Percentiles rank a stretch among this genome's conserved stretches.
phyloP scores from a whole-genome alignment of 2,888 invertebrate genomes.

The Pachymerium ferrugineum region DNA sequence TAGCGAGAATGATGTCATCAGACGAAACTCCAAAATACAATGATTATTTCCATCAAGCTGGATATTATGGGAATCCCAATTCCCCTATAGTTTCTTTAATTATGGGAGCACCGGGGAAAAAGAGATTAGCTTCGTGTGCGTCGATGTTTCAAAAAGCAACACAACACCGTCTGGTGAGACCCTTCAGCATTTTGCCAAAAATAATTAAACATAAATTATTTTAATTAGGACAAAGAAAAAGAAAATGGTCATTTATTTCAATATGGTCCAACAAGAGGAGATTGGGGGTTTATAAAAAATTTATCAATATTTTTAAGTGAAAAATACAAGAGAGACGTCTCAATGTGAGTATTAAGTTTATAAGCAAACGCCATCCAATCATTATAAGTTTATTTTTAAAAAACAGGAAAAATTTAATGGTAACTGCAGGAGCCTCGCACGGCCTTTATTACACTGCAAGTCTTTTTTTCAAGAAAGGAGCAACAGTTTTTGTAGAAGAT shows the following conservation, averaged over 20 bases:
- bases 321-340: not conserved
- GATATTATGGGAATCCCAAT: not conserved
- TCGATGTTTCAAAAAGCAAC: not conserved
- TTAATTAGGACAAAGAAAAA: not conserved
- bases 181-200: not conserved
- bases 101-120: constrained; percentile 12
- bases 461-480: constrained; percentile 52
- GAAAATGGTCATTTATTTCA: constrained; percentile 14
- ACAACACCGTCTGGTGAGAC: not conserved
- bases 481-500: constrained; percentile 59
- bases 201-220: not conserved
- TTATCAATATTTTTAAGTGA: constrained; percentile 8
- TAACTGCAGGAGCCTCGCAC: constrained; percentile 59
- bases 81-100: not conserved
- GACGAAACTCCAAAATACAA: not conserved
- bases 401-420: constrained; percentile 53
- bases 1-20: not conserved
- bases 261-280: constrained; percentile 10
- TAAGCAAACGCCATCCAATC: not conserved
- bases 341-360: not conserved
- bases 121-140: not conserved
- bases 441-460: constrained; percentile 56
- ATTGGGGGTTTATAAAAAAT: not conserved
- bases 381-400: not conserved
- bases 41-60: constrained; percentile 10